Conservation (phyloP, 2,797 vertebrate species). For the Eulemur albifrons region DNA sequence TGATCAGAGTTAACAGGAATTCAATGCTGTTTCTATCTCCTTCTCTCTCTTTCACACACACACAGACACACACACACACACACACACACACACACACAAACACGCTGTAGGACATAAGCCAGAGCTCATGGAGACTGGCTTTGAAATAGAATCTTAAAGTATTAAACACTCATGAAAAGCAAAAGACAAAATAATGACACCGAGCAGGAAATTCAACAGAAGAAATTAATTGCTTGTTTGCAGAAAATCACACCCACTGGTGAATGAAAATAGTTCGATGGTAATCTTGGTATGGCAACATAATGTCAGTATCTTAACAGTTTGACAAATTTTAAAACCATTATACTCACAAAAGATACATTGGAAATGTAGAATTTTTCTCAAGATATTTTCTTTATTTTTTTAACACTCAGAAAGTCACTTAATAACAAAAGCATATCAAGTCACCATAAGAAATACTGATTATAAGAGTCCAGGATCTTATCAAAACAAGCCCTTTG, state of each 20-base stretch:
- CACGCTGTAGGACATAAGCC: background rate
- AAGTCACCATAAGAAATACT: constrained; percentile 47
- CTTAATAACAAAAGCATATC: constrained; percentile 41
- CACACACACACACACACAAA: background rate
- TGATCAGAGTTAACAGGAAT: constrained; percentile 48
- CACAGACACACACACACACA: background rate
- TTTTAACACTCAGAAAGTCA: constrained; percentile 39
- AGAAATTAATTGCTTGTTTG: constrained; percentile 1
- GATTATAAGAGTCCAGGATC: background rate
- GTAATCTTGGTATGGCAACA: constrained; percentile 31
- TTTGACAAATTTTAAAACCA: constrained; percentile 18
- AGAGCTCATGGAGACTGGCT: background rate
- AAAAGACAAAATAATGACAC: constrained; percentile 55
- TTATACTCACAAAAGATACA: background rate
- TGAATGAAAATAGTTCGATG: background rate
- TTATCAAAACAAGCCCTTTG: constrained; percentile 54
- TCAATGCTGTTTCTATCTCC: background rate
- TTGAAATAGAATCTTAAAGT: constrained; percentile 42
- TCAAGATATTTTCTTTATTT: constrained; percentile 8
- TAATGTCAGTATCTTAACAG: constrained; percentile 36
- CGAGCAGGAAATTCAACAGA: constrained; percentile 41
- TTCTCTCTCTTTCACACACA: background rate
- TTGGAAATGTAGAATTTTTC: background rate
- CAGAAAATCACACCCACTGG: background rate
- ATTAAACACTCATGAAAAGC: constrained; percentile 46